Percentiles rank a stretch among this genome's conserved stretches.
These are phyloP conservation scores for Ectemnius lituratus DNA, from an alignment of 2,888 invertebrate species.

Conservation along the genomic window DNA sequence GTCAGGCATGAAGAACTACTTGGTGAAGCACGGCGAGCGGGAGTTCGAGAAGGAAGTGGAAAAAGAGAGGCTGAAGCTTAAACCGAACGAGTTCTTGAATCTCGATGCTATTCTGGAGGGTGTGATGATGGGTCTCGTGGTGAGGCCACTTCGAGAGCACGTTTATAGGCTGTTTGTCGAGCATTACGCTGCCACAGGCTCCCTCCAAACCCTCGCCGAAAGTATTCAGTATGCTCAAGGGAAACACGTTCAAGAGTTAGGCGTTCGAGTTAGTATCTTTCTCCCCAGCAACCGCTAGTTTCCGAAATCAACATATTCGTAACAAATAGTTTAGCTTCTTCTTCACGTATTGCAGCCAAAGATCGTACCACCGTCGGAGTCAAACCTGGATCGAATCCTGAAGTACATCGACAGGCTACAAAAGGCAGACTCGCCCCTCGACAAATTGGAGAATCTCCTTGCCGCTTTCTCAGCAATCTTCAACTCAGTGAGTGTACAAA, in stretches of 20 bases:
- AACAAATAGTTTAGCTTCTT: not conserved
- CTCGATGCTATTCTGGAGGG: constrained; percentile 96
- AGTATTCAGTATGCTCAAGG: constrained; percentile 85
- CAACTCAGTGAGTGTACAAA: constrained; percentile 82
- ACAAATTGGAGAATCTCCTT: constrained; percentile 95
- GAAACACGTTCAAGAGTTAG: constrained; percentile 84
- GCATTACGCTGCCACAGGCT: constrained; percentile 88
- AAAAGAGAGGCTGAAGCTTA: constrained; percentile 89
- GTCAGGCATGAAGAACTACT: constrained; percentile 99
- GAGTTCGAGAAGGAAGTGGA: constrained; percentile 95
- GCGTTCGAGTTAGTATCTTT: constrained; percentile 81
- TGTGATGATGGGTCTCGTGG: constrained; percentile 94
- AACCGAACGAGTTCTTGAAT: constrained; percentile 95
- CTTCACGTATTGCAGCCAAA: constrained; percentile 79
- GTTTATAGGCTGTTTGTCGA: constrained; percentile 92
- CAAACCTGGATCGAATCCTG: constrained; percentile 87
- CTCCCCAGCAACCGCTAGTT: not conserved
- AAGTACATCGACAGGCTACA: constrained; percentile 90
- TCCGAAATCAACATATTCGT: not conserved
- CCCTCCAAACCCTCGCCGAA: constrained; percentile 86
- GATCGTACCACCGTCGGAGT: constrained; percentile 87
- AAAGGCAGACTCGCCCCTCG: constrained; percentile 93
- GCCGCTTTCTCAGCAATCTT: constrained; percentile 93
- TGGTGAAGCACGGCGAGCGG: constrained; percentile 96
- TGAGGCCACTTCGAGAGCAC: constrained; percentile 90